These are phyloP conservation scores for Cynaeus angustus DNA, from an alignment of 2,888 invertebrate genomes.

Conservation along the genomic window DNA sequence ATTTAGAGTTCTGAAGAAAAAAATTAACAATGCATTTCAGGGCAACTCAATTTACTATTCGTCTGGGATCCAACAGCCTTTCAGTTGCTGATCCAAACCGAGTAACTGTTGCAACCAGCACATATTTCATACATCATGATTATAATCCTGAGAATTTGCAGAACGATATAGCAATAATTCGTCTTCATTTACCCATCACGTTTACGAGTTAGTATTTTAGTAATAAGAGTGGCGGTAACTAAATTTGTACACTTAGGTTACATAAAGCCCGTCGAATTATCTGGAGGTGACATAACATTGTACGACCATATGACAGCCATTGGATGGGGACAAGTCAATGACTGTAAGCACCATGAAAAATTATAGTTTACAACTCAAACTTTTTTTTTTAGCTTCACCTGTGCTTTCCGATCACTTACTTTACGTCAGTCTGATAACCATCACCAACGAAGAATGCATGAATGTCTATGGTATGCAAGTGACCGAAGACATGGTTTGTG, in stretches of 20 bases:
- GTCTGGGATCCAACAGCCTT: neutral
- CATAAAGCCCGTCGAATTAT: neutral
- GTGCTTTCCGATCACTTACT: neutral
- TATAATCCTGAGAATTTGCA: neutral
- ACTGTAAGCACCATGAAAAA: neutral
- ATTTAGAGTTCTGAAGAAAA: neutral
- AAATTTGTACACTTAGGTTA: neutral
- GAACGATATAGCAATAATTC: conserved; percentile 7
- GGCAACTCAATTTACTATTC: neutral
- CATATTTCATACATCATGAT: neutral
- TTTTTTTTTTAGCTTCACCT: neutral
- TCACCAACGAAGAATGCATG: neutral
- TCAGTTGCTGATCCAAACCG: conserved; percentile 5
- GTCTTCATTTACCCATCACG: neutral
- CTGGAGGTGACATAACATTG: too few species aligned
- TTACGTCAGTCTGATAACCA: neutral
- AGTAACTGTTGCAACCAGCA: neutral
- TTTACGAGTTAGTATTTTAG: neutral
- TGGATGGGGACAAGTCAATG: conserved; percentile 6
- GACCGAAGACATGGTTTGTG: neutral
- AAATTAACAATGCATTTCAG: neutral
- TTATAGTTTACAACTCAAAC: neutral
- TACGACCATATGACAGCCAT: neutral
- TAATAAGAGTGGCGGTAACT: neutral
- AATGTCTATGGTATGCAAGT: neutral